These are phyloP conservation scores for Unio delphinus DNA, from an alignment of 2,888 invertebrate species.

Conservation along the genomic window DNA sequence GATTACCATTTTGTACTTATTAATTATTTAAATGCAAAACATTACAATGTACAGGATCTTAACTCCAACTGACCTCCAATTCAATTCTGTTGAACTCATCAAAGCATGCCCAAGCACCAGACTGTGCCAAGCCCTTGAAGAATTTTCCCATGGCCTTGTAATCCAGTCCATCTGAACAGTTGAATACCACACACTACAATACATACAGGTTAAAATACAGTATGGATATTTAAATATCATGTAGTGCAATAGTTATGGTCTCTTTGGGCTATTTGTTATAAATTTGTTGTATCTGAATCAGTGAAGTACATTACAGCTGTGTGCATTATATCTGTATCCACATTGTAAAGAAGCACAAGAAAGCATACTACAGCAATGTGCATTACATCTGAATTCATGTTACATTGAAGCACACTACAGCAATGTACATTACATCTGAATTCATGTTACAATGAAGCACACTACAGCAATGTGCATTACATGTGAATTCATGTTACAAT, in stretches of 20 bases:
- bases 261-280: neutral
- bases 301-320: no score
- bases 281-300: no score
- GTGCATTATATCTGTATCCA: no score
- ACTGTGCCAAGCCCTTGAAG: constrained; percentile 71
- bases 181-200: constrained; percentile 71
- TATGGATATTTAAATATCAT: neutral
- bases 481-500: no score
- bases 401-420: no score
- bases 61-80: constrained; percentile 62
- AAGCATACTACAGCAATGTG: no score
- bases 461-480: no score
- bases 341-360: no score
- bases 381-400: no score
- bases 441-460: no score
- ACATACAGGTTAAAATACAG: neutral
- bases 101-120: constrained; percentile 72
- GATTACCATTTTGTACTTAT: neutral
- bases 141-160: constrained; percentile 73
- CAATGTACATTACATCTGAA: no score
- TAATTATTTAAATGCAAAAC: neutral
- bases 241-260: neutral
- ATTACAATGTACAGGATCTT: neutral
- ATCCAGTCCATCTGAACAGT: constrained; percentile 71
- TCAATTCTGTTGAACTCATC: constrained; percentile 72